These are phyloP conservation scores for Eurytoma adleriae DNA, from an alignment of 2,888 invertebrate genomes.

Conservation along the genomic window DNA sequence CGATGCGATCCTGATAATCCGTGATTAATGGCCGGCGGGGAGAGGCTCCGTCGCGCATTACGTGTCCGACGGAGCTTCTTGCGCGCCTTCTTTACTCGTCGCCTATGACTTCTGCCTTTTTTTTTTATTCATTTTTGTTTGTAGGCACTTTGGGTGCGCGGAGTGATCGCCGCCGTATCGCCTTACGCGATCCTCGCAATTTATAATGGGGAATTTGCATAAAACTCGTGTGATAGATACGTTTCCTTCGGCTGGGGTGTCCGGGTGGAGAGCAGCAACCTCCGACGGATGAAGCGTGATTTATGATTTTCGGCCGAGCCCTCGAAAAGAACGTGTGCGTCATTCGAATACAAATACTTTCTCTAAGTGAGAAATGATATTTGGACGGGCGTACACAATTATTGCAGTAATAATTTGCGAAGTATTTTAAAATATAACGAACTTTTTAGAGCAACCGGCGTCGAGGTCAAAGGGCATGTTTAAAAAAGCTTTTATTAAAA, in stretches of 20 bases:
- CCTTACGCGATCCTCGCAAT: conserved; percentile 13
- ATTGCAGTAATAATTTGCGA: too few relatives aligned
- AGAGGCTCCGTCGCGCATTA: neutral
- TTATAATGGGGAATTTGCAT: conserved; percentile 48
- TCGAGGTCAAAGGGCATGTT: too few relatives aligned
- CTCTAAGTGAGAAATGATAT: conserved; percentile 12
- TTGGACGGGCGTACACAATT: neutral
- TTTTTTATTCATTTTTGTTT: neutral
- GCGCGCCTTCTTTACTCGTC: neutral
- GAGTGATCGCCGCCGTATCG: neutral
- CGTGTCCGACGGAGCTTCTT: neutral
- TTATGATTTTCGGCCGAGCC: conserved; percentile 25
- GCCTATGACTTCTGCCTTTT: conserved; percentile 9
- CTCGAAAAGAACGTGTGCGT: conserved; percentile 12
- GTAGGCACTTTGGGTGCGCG: neutral
- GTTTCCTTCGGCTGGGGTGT: conserved; percentile 11
- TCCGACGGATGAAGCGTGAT: conserved; percentile 26
- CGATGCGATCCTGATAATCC: conserved; percentile 47
- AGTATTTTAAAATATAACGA: too few relatives aligned
- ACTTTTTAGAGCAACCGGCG: too few relatives aligned
- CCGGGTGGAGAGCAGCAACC: neutral
- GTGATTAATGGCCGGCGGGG: conserved; percentile 39
- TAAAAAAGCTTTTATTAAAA: too few relatives aligned
- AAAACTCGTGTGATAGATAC: conserved; percentile 39
- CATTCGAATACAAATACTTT: conserved; percentile 34